These are phyloP conservation scores for Oostethus manadensis DNA, from an alignment of 2,113 vertebrate species.

Conservation along the genomic window DNA sequence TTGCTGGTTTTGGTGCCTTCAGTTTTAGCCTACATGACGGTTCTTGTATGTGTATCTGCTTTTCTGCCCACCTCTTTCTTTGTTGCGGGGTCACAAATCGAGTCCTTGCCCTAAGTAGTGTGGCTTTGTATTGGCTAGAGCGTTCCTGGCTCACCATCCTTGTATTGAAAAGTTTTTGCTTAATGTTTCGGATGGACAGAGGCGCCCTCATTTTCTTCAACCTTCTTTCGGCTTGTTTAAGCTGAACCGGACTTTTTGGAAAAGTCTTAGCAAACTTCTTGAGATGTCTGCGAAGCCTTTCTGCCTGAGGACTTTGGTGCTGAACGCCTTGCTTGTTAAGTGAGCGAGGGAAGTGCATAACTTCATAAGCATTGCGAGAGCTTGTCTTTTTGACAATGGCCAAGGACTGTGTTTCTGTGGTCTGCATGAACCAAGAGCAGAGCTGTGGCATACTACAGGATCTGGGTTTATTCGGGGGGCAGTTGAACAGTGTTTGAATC, in stretches of 20 bases:
- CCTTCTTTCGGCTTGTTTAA: slow-evolving; percentile 72
- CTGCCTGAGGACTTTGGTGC: slow-evolving; percentile 78
- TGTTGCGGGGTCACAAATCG: slow-evolving; percentile 53
- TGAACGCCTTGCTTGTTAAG: slow-evolving; percentile 66
- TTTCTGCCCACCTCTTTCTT: slow-evolving; percentile 32
- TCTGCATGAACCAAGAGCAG: slow-evolving; percentile 96
- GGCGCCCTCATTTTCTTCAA: slow-evolving; percentile 60
- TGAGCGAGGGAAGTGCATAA: slow-evolving; percentile 78
- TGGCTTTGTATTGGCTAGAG: slow-evolving; percentile 45
- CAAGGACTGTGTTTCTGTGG: slow-evolving; percentile 94
- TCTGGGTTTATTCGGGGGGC: slow-evolving; percentile 59
- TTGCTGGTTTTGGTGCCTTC: slow-evolving; percentile 25
- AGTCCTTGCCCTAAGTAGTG: slow-evolving; percentile 52
- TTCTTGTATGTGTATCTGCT: slow-evolving; percentile 10
- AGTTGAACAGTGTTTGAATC: slow-evolving; percentile 87
- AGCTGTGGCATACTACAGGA: slow-evolving; percentile 86
- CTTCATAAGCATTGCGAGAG: slow-evolving; percentile 82
- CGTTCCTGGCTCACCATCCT: slow-evolving; percentile 5
- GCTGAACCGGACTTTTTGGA: slow-evolving; percentile 83
- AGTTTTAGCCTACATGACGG: slow-evolving; percentile 17
- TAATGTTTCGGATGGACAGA: slow-evolving; percentile 45
- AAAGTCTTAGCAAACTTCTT: slow-evolving; percentile 92
- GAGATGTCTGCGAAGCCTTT: slow-evolving; percentile 84
- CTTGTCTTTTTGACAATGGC: slow-evolving; percentile 88
- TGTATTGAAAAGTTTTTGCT: slow-evolving; percentile 67